Evolutionary conservation across 2,113 vertebrate genomes (phyloP).

Genomic region (Chrysemys picta): DNA sequence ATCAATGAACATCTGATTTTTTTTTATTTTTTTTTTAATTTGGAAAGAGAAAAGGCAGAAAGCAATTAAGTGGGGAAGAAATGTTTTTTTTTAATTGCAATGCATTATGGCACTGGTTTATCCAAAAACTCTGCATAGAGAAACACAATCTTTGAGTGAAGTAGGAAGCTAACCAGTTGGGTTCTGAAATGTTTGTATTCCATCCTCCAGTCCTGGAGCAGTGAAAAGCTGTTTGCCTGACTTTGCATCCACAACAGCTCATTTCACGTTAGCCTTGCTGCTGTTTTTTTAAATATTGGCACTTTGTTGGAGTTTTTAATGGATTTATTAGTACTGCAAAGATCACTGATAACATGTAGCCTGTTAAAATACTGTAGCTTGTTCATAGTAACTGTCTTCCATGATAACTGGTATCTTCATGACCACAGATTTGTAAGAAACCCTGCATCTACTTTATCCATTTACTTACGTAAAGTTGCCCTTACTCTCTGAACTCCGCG

Average conservation of each 20-base stretch:
- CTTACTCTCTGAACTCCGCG: neutral
- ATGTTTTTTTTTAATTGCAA: neutral
- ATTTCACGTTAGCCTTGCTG: neutral
- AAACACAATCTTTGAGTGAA: neutral
- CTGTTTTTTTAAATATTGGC: neutral
- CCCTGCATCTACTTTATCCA: neutral
- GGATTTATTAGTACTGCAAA: neutral
- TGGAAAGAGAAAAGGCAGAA: neutral
- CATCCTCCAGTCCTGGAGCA: neutral
- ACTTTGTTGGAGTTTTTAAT: neutral
- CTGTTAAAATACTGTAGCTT: neutral
- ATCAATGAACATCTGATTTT: neutral
- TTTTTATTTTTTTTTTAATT: too few relatives aligned
- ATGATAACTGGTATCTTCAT: neutral
- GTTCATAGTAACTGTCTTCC: neutral
- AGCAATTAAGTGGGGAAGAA: neutral
- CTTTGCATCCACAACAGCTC: neutral
- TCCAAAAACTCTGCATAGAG: neutral
- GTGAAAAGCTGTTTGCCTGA: neutral
- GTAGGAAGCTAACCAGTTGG: neutral
- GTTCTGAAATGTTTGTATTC: neutral
- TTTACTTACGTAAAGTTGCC: neutral
- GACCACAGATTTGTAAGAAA: neutral
- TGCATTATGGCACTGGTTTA: neutral
- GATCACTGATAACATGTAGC: neutral